Percentiles rank a stretch among this genome's conserved stretches.
These are phyloP conservation scores for Amphiprion ocellaris DNA, from an alignment of 2,113 vertebrate genomes.

Conservation along the genomic window DNA sequence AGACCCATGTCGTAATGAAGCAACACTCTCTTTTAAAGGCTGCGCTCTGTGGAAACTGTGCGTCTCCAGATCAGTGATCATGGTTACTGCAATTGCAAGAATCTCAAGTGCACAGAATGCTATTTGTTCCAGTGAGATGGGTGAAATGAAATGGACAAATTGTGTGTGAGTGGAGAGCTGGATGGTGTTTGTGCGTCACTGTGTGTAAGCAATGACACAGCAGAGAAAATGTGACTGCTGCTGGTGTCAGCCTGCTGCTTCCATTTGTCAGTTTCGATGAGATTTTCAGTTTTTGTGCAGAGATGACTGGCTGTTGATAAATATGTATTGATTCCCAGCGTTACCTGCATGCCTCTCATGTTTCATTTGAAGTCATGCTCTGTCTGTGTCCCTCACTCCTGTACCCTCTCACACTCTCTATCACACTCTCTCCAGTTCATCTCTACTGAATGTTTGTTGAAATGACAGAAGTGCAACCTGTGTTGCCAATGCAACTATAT, in stretches of 20 bases:
- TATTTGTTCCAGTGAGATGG: slow-evolving; percentile 3
- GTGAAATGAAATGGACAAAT: slow-evolving; percentile 26
- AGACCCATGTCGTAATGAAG: neutral
- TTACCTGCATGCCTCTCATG: slow-evolving; percentile 1
- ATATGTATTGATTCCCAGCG: slow-evolving; percentile 58
- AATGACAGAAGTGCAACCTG: neutral
- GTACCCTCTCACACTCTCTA: neutral
- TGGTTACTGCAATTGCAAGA: neutral
- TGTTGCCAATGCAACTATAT: no score
- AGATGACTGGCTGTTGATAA: slow-evolving; percentile 54
- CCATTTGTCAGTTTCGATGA: slow-evolving; percentile 27
- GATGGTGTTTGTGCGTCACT: slow-evolving; percentile 34
- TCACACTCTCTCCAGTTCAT: neutral
- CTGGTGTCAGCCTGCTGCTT: slow-evolving; percentile 30
- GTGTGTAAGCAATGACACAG: slow-evolving; percentile 56
- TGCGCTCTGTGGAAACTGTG: neutral
- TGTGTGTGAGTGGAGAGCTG: neutral
- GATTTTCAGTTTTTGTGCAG: slow-evolving; percentile 48
- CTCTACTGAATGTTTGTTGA: neutral
- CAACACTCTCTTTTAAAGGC: neutral
- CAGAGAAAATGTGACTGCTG: slow-evolving; percentile 45
- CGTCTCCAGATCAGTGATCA: slow-evolving; percentile 1
- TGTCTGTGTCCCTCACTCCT: neutral
- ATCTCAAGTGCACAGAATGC: slow-evolving; percentile 7
- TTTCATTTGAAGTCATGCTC: neutral